A percentile compares a stretch with the other conserved stretches of the same genome.
These are phyloP conservation scores for Pollimyrus isidori DNA, from an alignment of 2,113 vertebrate genomes.

Conservation along the genomic window DNA sequence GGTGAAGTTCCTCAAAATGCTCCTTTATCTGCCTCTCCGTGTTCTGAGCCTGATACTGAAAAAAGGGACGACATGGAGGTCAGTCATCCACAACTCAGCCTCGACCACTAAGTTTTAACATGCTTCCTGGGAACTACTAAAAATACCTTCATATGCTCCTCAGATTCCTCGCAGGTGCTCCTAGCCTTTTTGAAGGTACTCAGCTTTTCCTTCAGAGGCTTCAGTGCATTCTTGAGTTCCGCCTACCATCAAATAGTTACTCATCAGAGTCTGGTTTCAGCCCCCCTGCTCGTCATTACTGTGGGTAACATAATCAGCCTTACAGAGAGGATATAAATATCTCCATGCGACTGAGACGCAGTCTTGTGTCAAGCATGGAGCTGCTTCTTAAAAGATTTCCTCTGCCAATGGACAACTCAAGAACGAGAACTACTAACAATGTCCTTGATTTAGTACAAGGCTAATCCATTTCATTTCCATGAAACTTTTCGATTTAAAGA, in stretches of 20 bases:
- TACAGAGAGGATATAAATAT: constrained; percentile 36
- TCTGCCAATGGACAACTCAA: not conserved
- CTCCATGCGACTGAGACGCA: constrained; percentile 16
- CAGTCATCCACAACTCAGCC: not conserved
- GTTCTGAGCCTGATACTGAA: constrained; percentile 55
- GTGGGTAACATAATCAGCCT: constrained; percentile 46
- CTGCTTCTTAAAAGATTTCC: not conserved
- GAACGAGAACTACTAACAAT: not conserved
- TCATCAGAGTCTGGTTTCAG: constrained; percentile 55
- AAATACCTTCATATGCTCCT: constrained; percentile 60
- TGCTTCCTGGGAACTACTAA: not conserved
- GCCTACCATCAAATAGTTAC: constrained; percentile 49
- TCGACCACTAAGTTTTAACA: not conserved
- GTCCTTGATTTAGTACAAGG: not conserved
- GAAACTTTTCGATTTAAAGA: not conserved
- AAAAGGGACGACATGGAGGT: not conserved
- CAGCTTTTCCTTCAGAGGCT: constrained; percentile 60
- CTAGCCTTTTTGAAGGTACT: constrained; percentile 50
- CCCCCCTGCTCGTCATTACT: constrained; percentile 44
- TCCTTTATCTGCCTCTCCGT: constrained; percentile 57
- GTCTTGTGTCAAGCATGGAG: not conserved
- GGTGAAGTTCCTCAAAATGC: constrained; percentile 56
- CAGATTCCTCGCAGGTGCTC: constrained; percentile 50
- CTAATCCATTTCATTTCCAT: not conserved
- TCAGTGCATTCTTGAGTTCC: constrained; percentile 57